phyloP scores from a whole-genome alignment of 1,140 invertebrate species.

The Drosophila takahashii region DNA sequence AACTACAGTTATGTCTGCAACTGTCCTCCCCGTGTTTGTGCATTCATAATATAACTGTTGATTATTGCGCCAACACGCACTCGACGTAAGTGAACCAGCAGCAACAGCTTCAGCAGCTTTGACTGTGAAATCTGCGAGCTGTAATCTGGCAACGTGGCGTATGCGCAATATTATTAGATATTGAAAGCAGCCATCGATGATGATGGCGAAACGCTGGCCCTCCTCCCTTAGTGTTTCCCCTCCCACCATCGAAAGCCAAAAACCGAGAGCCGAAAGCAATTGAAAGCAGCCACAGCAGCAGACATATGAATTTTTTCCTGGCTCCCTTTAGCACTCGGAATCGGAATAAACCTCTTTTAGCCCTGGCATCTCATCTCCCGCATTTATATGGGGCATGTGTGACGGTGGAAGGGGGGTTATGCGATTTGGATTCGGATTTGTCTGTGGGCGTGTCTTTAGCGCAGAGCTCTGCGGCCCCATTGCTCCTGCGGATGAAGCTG shows the following conservation, averaged over 20 bases:
- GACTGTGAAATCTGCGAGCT: constrained; percentile 23
- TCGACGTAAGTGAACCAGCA: constrained; percentile 72
- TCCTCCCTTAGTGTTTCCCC: background rate
- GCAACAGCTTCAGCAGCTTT: constrained; percentile 43
- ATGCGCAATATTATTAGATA: constrained; percentile 81
- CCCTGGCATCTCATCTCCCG: constrained; percentile 23
- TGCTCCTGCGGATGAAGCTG: constrained; percentile 27
- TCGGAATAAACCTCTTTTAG: constrained; percentile 27
- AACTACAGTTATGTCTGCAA: background rate
- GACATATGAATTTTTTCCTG: constrained; percentile 73
- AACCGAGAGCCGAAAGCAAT: constrained; percentile 59
- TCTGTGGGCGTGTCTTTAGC: constrained; percentile 57
- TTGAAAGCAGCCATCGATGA: constrained; percentile 77
- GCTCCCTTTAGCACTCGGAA: constrained; percentile 20
- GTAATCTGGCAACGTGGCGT: constrained; percentile 65
- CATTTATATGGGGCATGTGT: constrained; percentile 40
- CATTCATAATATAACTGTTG: constrained; percentile 82
- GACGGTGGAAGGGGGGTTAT: constrained; percentile 11
- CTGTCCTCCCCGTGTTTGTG: constrained; percentile 53
- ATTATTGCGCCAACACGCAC: constrained; percentile 81
- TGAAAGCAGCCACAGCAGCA: constrained; percentile 71
- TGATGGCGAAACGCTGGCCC: constrained; percentile 37
- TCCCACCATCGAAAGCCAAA: constrained; percentile 15
- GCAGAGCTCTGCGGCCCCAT: constrained; percentile 32
- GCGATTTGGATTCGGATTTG: constrained; percentile 45